phyloP scores from a whole-genome alignment of 2,888 invertebrate genomes.

The Physocephala rufipes region DNA sequence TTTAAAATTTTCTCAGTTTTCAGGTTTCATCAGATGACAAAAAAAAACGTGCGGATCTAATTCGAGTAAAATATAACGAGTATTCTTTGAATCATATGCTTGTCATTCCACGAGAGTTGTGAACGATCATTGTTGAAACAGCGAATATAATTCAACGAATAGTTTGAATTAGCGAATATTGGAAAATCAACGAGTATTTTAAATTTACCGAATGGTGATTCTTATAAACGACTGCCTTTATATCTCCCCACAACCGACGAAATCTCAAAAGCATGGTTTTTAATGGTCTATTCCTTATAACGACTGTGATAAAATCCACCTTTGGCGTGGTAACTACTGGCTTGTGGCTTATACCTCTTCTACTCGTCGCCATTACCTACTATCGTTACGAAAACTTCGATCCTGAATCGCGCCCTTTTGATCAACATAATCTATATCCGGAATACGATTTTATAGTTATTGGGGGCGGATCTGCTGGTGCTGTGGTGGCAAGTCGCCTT shows the following conservation, averaged over 20 bases:
- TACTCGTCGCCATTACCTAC: conserved; percentile 83
- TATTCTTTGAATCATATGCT: no score
- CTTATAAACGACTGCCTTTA: no score
- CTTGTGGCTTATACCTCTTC: conserved; percentile 83
- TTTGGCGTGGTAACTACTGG: conserved; percentile 80
- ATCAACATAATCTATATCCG: conserved; percentile 73
- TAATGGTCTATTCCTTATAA: conserved; percentile 76
- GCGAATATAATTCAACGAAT: background rate
- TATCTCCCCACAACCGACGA: background rate
- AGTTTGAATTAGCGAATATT: background rate
- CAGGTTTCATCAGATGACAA: conserved; percentile 25
- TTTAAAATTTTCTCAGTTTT: conserved; percentile 30
- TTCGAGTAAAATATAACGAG: background rate
- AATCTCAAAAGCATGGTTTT: conserved; percentile 71
- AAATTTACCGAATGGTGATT: no score
- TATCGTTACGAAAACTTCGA: conserved; percentile 83
- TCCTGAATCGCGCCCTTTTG: conserved; percentile 80
- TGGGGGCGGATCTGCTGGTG: conserved; percentile 90
- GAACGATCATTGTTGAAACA: background rate
- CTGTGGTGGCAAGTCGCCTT: conserved; percentile 84
- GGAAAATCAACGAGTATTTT: background rate
- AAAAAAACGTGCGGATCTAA: no score
- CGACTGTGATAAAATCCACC: conserved; percentile 79
- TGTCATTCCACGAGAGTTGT: background rate
- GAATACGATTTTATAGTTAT: conserved; percentile 87